phyloP scores from a whole-genome alignment of 2,797 vertebrate species.

The Agapornis canus region DNA sequence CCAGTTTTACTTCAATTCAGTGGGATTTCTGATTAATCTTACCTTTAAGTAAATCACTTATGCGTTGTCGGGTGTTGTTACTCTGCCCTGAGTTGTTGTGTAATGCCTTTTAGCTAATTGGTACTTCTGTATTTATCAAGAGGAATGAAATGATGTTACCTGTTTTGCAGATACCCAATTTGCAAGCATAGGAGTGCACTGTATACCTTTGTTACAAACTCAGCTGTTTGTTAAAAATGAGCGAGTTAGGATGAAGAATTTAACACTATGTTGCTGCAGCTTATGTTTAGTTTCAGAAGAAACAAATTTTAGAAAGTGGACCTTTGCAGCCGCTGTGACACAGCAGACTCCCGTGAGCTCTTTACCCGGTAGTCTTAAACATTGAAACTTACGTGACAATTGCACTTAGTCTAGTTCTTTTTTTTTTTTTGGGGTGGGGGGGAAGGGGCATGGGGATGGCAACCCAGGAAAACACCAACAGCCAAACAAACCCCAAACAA shows the following conservation, averaged over 20 bases:
- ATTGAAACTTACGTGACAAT: background rate
- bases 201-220: background rate
- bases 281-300: background rate
- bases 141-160: background rate
- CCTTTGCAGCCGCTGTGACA: background rate
- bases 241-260: background rate
- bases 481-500: background rate
- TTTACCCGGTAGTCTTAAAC: background rate
- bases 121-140: background rate
- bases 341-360: background rate
- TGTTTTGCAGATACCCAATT: background rate
- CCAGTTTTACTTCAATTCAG: background rate
- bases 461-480: background rate
- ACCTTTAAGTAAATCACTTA: background rate
- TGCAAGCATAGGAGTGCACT: background rate
- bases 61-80: background rate
- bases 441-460: background rate
- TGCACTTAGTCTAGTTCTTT: background rate
- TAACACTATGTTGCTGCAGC: background rate
- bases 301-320: background rate
- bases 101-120: background rate
- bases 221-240: background rate
- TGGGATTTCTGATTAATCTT: background rate
- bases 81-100: background rate
- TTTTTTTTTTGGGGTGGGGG: background rate